Percentiles rank a stretch among this genome's conserved stretches.
phyloP scores from a whole-genome alignment of 2,888 invertebrate species.

The Apamea sordens region DNA sequence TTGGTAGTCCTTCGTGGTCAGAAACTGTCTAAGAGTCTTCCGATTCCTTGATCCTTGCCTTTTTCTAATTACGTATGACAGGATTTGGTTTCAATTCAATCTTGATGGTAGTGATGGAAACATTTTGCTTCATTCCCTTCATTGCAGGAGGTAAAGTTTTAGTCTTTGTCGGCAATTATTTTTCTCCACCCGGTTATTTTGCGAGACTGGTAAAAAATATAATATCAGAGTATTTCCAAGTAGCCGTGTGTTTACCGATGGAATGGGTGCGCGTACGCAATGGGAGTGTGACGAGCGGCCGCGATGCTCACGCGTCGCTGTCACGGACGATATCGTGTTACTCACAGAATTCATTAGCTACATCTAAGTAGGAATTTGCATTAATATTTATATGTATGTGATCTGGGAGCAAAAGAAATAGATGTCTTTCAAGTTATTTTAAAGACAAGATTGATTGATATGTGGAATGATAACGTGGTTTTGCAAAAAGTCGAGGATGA shows the following conservation, averaged over 20 bases:
- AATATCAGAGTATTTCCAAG: slow-evolving; percentile 22
- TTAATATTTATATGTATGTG: slow-evolving; percentile 51
- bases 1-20: too few relatives aligned
- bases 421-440: slow-evolving; percentile 11
- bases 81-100: neutral
- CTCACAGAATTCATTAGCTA: slow-evolving; percentile 54
- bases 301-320: slow-evolving; percentile 56
- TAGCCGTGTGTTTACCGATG: slow-evolving; percentile 46
- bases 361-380: slow-evolving; percentile 57
- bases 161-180: neutral
- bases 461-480: slow-evolving; percentile 17
- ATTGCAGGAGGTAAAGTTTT: neutral
- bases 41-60: neutral
- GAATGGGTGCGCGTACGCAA: slow-evolving; percentile 71
- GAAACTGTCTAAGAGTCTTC: neutral
- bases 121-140: neutral
- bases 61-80: neutral
- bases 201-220: slow-evolving; percentile 27
- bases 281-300: slow-evolving; percentile 77
- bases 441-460: slow-evolving; percentile 35
- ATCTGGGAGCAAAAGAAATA: slow-evolving; percentile 32
- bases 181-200: slow-evolving; percentile 23
- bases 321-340: slow-evolving; percentile 59
- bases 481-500: slow-evolving; percentile 4
- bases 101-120: neutral